Evolutionary conservation across 1,140 invertebrate species (phyloP).

Genomic region (Armadillidium nasatum): DNA sequence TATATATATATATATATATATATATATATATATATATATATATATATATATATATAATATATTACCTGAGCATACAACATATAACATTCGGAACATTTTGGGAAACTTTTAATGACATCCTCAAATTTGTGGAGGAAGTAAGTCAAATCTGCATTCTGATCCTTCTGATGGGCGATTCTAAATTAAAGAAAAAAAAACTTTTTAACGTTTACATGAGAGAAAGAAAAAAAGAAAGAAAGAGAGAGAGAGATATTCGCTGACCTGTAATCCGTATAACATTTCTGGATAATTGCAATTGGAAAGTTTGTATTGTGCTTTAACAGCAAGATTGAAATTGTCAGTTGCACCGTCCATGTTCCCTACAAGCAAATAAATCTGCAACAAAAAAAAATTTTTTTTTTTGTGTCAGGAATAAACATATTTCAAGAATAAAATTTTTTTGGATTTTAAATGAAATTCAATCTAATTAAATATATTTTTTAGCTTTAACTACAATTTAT

Average conservation of each 20-base stretch:
- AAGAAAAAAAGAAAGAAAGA: neutral
- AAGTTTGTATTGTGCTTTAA: constrained; percentile 74
- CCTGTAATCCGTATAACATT: constrained; percentile 77
- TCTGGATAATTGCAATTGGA: constrained; percentile 78
- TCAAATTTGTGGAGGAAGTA: constrained; percentile 67
- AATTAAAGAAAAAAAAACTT: constrained; percentile 15
- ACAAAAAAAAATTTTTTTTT: constrained; percentile 21
- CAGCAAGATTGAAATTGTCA: constrained; percentile 74
- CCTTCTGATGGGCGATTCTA: constrained; percentile 40
- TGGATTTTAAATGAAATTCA: too few relatives aligned
- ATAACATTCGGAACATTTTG: constrained; percentile 76
- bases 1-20: too few relatives aligned
- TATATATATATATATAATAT: neutral
- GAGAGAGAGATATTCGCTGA: constrained; percentile 35
- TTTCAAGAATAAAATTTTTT: too few relatives aligned
- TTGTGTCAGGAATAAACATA: too few relatives aligned
- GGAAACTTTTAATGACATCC: constrained; percentile 69
- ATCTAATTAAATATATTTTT: too few relatives aligned
- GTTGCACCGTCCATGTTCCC: constrained; percentile 74
- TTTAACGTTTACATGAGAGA: neutral
- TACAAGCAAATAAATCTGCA: constrained; percentile 72
- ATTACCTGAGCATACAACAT: constrained; percentile 73
- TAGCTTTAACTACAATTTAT: too few relatives aligned
- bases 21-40: too few relatives aligned
- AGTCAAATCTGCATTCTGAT: constrained; percentile 58